Base-by-base conservation (phyloP, 2,888 invertebrate genomes). In the Andrena fulva region DNA sequence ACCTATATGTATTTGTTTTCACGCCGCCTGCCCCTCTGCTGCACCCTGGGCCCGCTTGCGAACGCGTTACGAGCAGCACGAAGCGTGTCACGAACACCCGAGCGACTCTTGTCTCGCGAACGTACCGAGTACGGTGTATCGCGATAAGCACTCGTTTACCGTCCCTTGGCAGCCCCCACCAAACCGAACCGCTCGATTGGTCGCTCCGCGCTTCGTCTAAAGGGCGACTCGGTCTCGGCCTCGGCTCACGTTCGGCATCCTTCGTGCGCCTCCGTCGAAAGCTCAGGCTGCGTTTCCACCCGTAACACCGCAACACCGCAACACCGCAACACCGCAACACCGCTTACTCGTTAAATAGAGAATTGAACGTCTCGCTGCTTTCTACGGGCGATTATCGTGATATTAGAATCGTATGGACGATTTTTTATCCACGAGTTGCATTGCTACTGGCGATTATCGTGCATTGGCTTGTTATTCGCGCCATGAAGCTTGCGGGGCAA, bases 141-240 rank as follows among this genome's bases (percentile, higher is more conserved):
- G 52, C 66, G 64, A 74, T 75, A 62, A 63, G 60, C 77, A 64
- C 77, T 77, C 70, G 74, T 72, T 77, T 52, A 62, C 67, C 77
- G 81, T 67, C 68, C 79, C 85, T 79, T 50, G 60, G 69, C 75
- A 79, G 79, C 66, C 85, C 70, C 77, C 81, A 72, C 86, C 88
- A 80, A 87, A 73, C 80, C 75, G 83, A 78, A 90, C 82, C 90
- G 88, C 82, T 88, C 89, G 89, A 89, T 89, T 86, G 90, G 88
- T 89, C 85, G 80, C 84, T 86, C 81, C 84, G 85, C 83, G 85
- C 83, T 88, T 80, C 89, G 82, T 76, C 80, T 85, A 87, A 89
- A 88, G 79, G 86, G 80, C 81, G 76, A 89, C 83, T 74, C 82
- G 82, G 70, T 78, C 84, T 75, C 72, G 52, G 76, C 77, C 81